Evolutionary conservation across 1,140 invertebrate genomes (phyloP).

Genomic region (Gonatopus flavifemur): DNA sequence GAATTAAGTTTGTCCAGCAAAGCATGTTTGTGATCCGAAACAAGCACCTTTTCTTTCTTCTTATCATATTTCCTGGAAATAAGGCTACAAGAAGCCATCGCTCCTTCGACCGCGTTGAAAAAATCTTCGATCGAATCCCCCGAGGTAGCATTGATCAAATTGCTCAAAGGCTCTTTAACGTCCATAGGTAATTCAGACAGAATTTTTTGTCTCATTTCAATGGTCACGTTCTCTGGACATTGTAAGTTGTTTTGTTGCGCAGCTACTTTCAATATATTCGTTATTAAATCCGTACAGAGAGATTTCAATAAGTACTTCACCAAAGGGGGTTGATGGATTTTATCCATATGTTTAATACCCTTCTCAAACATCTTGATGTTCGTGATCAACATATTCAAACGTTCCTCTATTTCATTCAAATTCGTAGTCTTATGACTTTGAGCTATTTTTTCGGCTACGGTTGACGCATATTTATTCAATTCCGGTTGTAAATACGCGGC

Average conservation of each 20-base stretch:
- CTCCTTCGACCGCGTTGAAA: constrained; percentile 69
- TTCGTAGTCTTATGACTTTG: constrained; percentile 46
- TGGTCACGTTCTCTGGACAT: constrained; percentile 60
- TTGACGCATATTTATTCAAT: constrained; percentile 61
- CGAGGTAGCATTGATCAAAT: constrained; percentile 65
- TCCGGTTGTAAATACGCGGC: constrained; percentile 64
- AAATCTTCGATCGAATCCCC: constrained; percentile 75
- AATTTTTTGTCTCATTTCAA: constrained; percentile 70
- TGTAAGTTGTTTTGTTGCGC: constrained; percentile 66
- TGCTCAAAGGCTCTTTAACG: constrained; percentile 63
- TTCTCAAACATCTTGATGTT: constrained; percentile 86
- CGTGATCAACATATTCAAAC: constrained; percentile 72
- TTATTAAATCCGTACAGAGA: constrained; percentile 79
- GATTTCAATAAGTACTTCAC: constrained; percentile 83
- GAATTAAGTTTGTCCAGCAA: constrained; percentile 76
- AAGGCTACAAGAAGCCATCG: constrained; percentile 76
- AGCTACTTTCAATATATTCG: constrained; percentile 73
- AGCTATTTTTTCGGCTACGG: constrained; percentile 66
- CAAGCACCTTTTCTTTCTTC: constrained; percentile 77
- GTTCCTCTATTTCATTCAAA: constrained; percentile 65
- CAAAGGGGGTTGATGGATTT: constrained; percentile 68
- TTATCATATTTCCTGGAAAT: constrained; percentile 86
- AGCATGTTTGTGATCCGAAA: constrained; percentile 77
- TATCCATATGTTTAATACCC: constrained; percentile 70
- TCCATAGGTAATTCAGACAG: constrained; percentile 68